Conservation (phyloP, 1,140 invertebrate genomes). For the Meloidogyne chitwoodi region DNA sequence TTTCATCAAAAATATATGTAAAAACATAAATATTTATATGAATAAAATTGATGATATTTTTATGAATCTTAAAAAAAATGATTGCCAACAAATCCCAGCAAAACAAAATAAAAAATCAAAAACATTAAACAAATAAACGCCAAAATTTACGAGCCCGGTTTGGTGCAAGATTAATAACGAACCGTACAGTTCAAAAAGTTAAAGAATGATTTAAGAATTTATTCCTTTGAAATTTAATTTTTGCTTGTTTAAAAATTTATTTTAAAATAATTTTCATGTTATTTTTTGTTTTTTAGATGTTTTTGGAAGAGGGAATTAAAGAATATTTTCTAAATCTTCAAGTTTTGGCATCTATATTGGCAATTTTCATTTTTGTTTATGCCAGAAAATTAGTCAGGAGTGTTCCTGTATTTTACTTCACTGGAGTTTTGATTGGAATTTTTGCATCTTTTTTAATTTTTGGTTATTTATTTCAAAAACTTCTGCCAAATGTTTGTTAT, state of each 20-base stretch:
- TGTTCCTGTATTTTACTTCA: neutral
- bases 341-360: neutral
- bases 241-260: neutral
- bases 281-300: neutral
- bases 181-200: too few relatives aligned
- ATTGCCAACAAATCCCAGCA: too few relatives aligned
- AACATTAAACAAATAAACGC: too few relatives aligned
- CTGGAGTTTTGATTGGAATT: constrained; percentile 5
- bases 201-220: too few relatives aligned
- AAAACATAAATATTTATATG: too few relatives aligned
- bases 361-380: constrained; percentile 9
- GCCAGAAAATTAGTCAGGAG: constrained; percentile 1
- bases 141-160: too few relatives aligned
- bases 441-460: constrained; percentile 8
- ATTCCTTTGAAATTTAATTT: too few relatives aligned
- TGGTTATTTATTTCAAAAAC: constrained; percentile 6
- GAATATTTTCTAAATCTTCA: neutral
- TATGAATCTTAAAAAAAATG: too few relatives aligned
- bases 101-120: too few relatives aligned
- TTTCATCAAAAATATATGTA: too few relatives aligned
- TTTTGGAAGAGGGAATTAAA: neutral
- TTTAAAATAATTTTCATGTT: neutral
- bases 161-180: too few relatives aligned
- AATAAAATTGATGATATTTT: too few relatives aligned
- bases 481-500: constrained; percentile 8